Evolutionary conservation across 2,888 invertebrate genomes (phyloP), one percentile per base, ranked within the genome.

Genomic region (Aphodius granarius): DNA sequence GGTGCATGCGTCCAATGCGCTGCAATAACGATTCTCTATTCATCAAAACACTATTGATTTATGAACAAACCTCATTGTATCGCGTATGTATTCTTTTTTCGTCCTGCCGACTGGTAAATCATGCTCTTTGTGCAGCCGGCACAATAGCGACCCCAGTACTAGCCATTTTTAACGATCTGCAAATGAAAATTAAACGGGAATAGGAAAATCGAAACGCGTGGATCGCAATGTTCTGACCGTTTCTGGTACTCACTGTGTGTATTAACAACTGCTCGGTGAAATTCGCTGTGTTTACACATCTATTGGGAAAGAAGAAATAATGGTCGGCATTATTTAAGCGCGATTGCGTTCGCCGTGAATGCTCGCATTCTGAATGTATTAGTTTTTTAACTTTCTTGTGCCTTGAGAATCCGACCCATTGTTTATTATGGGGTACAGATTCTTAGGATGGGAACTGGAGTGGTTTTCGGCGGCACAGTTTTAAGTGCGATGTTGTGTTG

Each of bases 11-110:
- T 17, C 21, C 21, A 19, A 20, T 68, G 16, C 68, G 68, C 43
- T 43, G 43, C 43, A 43, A 43, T 43, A 43, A 43, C 43, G 43
- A 43, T 43, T 68, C 68, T 68, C 21, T 68, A 22, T 68, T 68
- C 68, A 21, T 68, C 68, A 68, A n/a, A 68, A 68, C 68, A 68
- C 20, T 68, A 68, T 68, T 68, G 68, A 68, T 68, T 68, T 68
- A 22, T 20, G 68, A 68, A 68, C 22, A 20, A 68, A 21, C 68
- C 68, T 20, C 68, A 22, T 22, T 68, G n/a, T 68, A 22, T 21
- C 20, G 68, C 21, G 20, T 20, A 43, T 43, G 43, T 43, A 43
- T 43, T 43, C 43, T 43, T 43, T 43, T 43, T 43, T 43, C 43
- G 4, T 43, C 43, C 43, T 43, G 43, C 43, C 43, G 43, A 13